Conservation (phyloP, 2,888 invertebrate genomes). For the Charanyca ferruginea region DNA sequence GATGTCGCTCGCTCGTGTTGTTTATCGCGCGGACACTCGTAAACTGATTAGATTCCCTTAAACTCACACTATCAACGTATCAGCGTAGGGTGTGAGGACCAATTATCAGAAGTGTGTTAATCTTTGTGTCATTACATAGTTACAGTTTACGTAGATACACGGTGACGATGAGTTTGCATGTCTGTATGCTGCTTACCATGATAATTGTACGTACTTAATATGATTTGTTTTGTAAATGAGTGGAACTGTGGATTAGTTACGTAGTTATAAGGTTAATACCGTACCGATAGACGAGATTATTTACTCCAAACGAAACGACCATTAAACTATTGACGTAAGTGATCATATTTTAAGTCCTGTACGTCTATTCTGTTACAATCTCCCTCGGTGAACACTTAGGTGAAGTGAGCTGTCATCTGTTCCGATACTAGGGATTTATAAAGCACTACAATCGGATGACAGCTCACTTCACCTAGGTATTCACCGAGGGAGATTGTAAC, state of each 20-base stretch:
- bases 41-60: conserved; percentile 64
- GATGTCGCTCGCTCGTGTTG: conserved; percentile 16
- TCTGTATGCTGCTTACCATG: background rate
- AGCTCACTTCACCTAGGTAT: too few species aligned
- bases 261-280: background rate
- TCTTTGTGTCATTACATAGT: conserved; percentile 21
- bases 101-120: conserved; percentile 52
- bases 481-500: too few species aligned
- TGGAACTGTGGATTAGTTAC: conserved; percentile 19
- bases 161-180: background rate
- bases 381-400: too few species aligned
- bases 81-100: conserved; percentile 48
- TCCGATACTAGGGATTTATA: too few species aligned
- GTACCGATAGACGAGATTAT: background rate
- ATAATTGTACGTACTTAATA: background rate
- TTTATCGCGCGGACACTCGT: conserved; percentile 39
- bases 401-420: too few species aligned
- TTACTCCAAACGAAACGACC: background rate
- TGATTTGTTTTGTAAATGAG: conserved; percentile 10
- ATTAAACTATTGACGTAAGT: background rate
- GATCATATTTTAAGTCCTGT: too few species aligned
- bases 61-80: conserved; percentile 59
- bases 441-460: too few species aligned
- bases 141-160: conserved; percentile 4
- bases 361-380: too few species aligned